Evolutionary conservation across 1,140 invertebrate species (phyloP).

Genomic region (Aphaenogaster rudis): DNA sequence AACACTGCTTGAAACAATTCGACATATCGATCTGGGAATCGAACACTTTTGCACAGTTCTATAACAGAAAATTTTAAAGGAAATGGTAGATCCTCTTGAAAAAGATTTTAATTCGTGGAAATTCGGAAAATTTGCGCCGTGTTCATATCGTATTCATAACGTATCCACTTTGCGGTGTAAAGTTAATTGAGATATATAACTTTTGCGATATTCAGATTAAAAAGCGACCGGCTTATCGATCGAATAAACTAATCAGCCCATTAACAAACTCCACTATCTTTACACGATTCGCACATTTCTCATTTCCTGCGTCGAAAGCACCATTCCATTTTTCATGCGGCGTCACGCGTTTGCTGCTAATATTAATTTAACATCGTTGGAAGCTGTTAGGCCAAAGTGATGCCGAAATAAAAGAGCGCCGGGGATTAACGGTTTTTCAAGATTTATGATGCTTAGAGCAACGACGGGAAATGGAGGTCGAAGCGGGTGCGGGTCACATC

Average conservation of each 20-base stretch:
- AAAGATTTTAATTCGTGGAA: not conserved
- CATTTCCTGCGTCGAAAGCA: conserved; percentile 32
- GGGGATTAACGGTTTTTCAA: conserved; percentile 71
- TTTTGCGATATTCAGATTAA: not conserved
- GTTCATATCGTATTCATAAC: not conserved
- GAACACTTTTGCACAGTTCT: not conserved
- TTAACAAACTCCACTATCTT: conserved; percentile 22
- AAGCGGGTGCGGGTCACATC: conserved; percentile 41
- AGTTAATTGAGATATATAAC: conserved; percentile 5
- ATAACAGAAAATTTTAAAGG: not conserved
- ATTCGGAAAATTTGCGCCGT: not conserved
- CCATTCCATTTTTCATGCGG: conserved; percentile 34
- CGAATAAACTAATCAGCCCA: conserved; percentile 13
- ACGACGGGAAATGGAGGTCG: conserved; percentile 59
- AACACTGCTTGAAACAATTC: not conserved
- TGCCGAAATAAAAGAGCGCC: conserved; percentile 69
- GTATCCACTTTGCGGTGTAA: not conserved
- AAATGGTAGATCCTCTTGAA: not conserved
- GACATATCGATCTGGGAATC: not conserved
- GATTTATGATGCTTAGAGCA: conserved; percentile 70
- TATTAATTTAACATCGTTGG: conserved; percentile 64
- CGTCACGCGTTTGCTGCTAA: conserved; percentile 55
- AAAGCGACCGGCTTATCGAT: not conserved
- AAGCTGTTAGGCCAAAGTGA: conserved; percentile 66
- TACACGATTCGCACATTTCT: conserved; percentile 36